These are phyloP conservation scores for Papilio xuthus DNA, from an alignment of 1,140 invertebrate species.

Conservation along the genomic window DNA sequence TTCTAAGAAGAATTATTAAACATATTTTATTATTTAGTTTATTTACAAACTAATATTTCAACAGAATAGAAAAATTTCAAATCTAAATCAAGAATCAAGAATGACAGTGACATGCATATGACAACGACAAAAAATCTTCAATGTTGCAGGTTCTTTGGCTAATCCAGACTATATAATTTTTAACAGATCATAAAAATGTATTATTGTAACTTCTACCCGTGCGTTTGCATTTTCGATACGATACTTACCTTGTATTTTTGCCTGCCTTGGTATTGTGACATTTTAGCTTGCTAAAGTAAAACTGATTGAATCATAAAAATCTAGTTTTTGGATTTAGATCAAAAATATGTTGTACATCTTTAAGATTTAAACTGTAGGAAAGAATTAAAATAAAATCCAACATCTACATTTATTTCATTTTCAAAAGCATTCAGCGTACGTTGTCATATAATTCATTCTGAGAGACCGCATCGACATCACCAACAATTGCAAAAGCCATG, in stretches of 20 bases:
- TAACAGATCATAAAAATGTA: background rate
- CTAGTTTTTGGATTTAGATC: too few relatives aligned
- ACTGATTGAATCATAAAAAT: too few relatives aligned
- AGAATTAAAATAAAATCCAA: background rate
- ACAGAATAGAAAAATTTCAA: background rate
- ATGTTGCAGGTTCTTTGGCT: background rate
- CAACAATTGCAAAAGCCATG: constrained; percentile 64
- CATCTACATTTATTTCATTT: background rate
- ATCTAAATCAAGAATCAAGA: background rate
- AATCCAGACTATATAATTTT: background rate
- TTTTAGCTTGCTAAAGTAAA: too few relatives aligned
- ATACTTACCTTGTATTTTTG: background rate
- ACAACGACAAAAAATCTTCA: background rate
- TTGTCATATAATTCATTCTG: constrained; percentile 47
- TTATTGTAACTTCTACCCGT: background rate
- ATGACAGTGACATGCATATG: background rate
- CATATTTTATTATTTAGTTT: background rate
- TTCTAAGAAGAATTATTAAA: background rate
- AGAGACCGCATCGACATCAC: constrained; percentile 58
- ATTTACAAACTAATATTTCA: background rate
- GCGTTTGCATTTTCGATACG: too few relatives aligned
- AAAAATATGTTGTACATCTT: too few relatives aligned
- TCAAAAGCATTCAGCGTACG: background rate
- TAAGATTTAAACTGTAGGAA: background rate
- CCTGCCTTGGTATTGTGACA: too few relatives aligned